These are phyloP conservation scores for Lampropteryx suffumata DNA, from an alignment of 2,888 invertebrate genomes.

Conservation along the genomic window DNA sequence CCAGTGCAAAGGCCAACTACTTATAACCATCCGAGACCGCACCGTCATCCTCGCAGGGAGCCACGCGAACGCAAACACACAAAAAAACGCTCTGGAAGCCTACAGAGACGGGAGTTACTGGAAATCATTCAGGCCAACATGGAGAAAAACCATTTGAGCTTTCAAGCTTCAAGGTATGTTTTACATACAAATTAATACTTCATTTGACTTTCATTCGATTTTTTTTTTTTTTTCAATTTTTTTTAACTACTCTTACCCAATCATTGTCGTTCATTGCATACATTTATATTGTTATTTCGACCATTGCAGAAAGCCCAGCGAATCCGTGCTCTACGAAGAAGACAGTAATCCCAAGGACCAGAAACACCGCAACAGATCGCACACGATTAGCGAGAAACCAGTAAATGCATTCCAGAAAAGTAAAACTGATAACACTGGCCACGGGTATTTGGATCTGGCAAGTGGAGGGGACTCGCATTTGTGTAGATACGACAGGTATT, in stretches of 20 bases:
- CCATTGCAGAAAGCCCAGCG: constrained; percentile 82
- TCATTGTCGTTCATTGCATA: too few species aligned
- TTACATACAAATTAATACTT: too few species aligned
- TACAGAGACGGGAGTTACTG: constrained; percentile 91
- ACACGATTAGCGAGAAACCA: constrained; percentile 78
- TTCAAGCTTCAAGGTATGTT: constrained; percentile 89
- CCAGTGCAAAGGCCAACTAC: constrained; percentile 53
- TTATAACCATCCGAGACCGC: constrained; percentile 56
- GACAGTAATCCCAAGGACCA: constrained; percentile 60
- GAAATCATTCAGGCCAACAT: constrained; percentile 95
- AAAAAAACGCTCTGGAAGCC: constrained; percentile 87
- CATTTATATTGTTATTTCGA: constrained; percentile 2
- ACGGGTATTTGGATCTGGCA: constrained; percentile 84
- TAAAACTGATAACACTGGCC: constrained; percentile 65
- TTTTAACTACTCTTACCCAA: too few species aligned
- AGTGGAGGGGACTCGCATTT: constrained; percentile 82
- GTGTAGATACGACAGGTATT: constrained; percentile 83
- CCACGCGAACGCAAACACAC: constrained; percentile 74
- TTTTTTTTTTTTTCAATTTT: too few species aligned
- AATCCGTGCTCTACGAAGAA: constrained; percentile 65
- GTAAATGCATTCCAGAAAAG: constrained; percentile 65
- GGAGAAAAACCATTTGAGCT: constrained; percentile 94
- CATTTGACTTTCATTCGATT: too few species aligned
- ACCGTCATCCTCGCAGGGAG: constrained; percentile 74
- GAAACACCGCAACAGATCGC: constrained; percentile 75